phyloP scores from a whole-genome alignment of 2,888 invertebrate species.

The Globia sparganii region DNA sequence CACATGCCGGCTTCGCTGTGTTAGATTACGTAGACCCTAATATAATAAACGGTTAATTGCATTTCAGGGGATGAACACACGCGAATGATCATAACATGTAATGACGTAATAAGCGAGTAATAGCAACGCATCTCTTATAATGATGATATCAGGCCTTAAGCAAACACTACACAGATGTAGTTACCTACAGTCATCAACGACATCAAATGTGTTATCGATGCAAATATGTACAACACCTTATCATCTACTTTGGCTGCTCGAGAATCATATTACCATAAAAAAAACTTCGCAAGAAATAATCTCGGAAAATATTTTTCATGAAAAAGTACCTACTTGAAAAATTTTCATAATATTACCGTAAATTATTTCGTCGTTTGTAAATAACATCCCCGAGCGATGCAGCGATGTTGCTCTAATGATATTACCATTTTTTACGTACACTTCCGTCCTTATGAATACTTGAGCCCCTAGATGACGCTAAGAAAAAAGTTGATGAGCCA shows the following conservation, averaged over 20 bases:
- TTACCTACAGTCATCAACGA: slow-evolving; percentile 33
- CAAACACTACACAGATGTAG: neutral
- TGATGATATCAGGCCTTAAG: slow-evolving; percentile 37
- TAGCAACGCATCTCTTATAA: slow-evolving; percentile 46
- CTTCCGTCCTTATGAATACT: slow-evolving; percentile 84
- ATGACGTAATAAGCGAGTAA: slow-evolving; percentile 56
- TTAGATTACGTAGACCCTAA: slow-evolving; percentile 47
- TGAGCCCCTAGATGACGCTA: slow-evolving; percentile 74
- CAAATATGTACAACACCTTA: slow-evolving; percentile 44
- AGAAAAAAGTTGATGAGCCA: slow-evolving; percentile 78
- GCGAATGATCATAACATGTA: slow-evolving; percentile 45
- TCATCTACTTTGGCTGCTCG: slow-evolving; percentile 16
- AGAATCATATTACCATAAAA: slow-evolving; percentile 1
- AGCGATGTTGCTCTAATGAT: slow-evolving; percentile 75
- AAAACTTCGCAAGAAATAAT: slow-evolving; percentile 2
- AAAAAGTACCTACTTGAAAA: slow-evolving; percentile 38
- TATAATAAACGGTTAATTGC: slow-evolving; percentile 52
- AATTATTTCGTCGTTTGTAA: slow-evolving; percentile 61
- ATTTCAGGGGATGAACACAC: slow-evolving; percentile 53
- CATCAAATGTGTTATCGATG: slow-evolving; percentile 33
- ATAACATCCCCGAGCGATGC: slow-evolving; percentile 70
- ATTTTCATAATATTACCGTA: slow-evolving; percentile 55
- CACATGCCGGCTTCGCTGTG: slow-evolving; percentile 13
- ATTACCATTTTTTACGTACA: slow-evolving; percentile 80
- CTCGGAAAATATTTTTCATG: slow-evolving; percentile 28